Evolutionary conservation across 2,797 vertebrate species (phyloP).

Genomic region (Agapornis canus): DNA sequence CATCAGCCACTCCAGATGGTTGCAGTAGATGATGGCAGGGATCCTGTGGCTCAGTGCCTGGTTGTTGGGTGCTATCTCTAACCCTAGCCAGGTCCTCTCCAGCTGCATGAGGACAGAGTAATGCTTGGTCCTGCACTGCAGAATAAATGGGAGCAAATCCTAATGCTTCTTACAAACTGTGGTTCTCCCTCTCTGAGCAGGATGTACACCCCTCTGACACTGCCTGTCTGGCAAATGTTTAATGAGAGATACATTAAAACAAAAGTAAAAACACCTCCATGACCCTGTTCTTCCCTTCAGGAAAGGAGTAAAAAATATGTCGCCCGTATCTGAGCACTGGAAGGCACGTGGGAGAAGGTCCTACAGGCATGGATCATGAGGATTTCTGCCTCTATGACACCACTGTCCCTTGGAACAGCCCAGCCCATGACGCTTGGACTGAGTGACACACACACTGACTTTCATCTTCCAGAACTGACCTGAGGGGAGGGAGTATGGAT

Average conservation of each 20-base stretch:
- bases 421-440: accelerated
- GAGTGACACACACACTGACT: accelerated
- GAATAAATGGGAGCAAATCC: background rate
- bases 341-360: background rate
- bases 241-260: background rate
- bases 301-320: background rate
- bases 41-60: background rate
- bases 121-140: background rate
- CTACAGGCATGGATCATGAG: background rate
- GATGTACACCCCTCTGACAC: background rate
- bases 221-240: background rate
- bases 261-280: background rate
- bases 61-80: background rate
- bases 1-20: background rate
- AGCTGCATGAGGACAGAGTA: background rate
- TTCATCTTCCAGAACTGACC: background rate
- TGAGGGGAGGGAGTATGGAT: background rate
- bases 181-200: background rate
- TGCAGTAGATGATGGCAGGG: background rate
- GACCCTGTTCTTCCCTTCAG: background rate
- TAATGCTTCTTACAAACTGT: background rate
- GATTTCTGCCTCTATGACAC: background rate
- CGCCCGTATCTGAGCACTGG: accelerated
- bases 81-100: background rate
- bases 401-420: background rate